These are phyloP conservation scores for Drosophila aldrichi DNA, from an alignment of 2,888 invertebrate genomes.

Conservation along the genomic window DNA sequence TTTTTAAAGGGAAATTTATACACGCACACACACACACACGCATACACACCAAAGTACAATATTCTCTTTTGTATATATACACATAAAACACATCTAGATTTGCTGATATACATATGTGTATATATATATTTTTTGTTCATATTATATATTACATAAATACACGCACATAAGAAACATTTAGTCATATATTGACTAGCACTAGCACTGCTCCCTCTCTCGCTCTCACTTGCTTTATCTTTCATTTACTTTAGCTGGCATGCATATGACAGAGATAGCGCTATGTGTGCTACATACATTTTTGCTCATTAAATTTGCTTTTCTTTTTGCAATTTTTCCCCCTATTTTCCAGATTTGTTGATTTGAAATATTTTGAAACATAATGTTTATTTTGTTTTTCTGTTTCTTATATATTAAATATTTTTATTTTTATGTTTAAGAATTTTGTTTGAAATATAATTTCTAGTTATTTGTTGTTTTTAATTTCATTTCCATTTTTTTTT, in stretches of 20 bases:
- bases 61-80: neutral
- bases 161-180: conserved; percentile 73
- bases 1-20: neutral
- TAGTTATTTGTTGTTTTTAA: conserved; percentile 16
- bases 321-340: neutral
- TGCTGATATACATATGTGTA: conserved; percentile 37
- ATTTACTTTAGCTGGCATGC: conserved; percentile 20
- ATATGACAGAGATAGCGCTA: conserved; percentile 40
- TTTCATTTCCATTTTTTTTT: conserved; percentile 11
- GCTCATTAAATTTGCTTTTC: neutral
- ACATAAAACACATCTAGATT: conserved; percentile 39
- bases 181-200: conserved; percentile 30
- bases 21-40: neutral
- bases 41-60: conserved; percentile 8
- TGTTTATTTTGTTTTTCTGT: neutral
- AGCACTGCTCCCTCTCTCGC: neutral
- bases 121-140: neutral
- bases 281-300: conserved; percentile 2
- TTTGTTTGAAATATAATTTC: conserved; percentile 39
- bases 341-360: conserved; percentile 4
- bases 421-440: conserved; percentile 17
- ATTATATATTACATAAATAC: conserved; percentile 76
- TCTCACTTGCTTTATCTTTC: neutral
- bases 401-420: neutral
- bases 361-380: conserved; percentile 2